Base-by-base conservation (phyloP, 1,140 invertebrate species). In the Cyphomyrmex costatus region DNA sequence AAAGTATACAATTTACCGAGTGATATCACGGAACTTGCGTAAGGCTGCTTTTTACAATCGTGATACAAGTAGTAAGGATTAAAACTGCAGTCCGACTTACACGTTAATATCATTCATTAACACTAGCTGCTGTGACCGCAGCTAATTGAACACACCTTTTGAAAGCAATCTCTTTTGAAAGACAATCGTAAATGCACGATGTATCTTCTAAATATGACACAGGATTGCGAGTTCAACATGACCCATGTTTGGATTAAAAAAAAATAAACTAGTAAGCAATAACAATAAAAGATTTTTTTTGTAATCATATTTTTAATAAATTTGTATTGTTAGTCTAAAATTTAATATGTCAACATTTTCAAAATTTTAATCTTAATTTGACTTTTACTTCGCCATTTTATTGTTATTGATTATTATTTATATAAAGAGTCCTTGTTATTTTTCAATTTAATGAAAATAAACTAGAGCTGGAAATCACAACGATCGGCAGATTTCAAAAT, bases 121-220 rank as follows among this genome's bases (percentile, higher is more conserved):
- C 76, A 77, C 66, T 68, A 53, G 36, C 27, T 42, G 30, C n/a
- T 42, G 33, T 21, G 53, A 58, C 53, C 46, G 14, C n/a, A 30
- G 36, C 53, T 87, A 90, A 90, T 89, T 89, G 68, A 80, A 89
- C 85, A 89, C 61, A 60, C 24, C 46, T 53, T 56, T 30, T 51
- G 73, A 16, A n/a, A 30, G 33, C 36, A 68, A 66, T 76, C 60
- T 74, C 30, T 19, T 61, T 76, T 21, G 1, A 12, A 16, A 19
- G 46, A 46, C 27, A 85, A 90, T 89, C 65, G 83, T 78, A 42
- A 36, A 84, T 42, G 30, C n/a, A n/a, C 49, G 30, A 68, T 60
- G 49, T n/a, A 12, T 14, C 51, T 58, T 14, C 33, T 90, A 87
- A 80, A n/a, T 24, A 85, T 90, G 30, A 68, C 46, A 14, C 1